A percentile compares a stretch with the other conserved stretches of the same genome.
Evolutionary conservation across 2,888 invertebrate genomes (phyloP).

Genomic region (Tetragnatha montana): DNA sequence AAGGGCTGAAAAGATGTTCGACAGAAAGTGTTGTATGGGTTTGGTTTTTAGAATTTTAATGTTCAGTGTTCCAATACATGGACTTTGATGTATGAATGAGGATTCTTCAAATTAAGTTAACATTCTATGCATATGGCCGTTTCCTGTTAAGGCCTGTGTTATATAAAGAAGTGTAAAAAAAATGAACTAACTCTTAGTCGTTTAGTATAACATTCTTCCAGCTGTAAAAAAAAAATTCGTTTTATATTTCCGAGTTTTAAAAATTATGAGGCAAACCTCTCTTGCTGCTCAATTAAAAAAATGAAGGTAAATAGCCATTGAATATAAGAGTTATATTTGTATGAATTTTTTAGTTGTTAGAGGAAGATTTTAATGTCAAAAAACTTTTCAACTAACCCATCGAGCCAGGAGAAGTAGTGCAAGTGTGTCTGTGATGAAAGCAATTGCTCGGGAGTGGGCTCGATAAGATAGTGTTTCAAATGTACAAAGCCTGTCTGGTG

Average conservation of each 20-base stretch:
- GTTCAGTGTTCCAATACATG: not conserved
- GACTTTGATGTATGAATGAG: not conserved
- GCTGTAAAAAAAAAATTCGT: not conserved
- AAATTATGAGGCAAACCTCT: not conserved
- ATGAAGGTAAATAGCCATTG: conserved; percentile 26
- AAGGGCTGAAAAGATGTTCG: conserved; percentile 31
- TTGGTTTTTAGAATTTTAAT: conserved; percentile 1
- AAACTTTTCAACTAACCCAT: conserved; percentile 14
- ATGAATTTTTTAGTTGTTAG: conserved; percentile 43
- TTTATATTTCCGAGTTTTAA: conserved; percentile 1
- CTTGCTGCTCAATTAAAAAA: conserved; percentile 34
- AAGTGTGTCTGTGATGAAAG: conserved; percentile 29
- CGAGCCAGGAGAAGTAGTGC: conserved; percentile 14
- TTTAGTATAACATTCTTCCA: conserved; percentile 7
- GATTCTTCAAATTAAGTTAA: not conserved
- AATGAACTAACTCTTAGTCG: conserved; percentile 3
- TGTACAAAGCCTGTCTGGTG: conserved; percentile 58
- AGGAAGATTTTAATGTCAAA: conserved; percentile 36
- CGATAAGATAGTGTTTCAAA: conserved; percentile 46
- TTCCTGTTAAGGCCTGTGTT: not conserved
- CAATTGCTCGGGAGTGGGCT: conserved; percentile 13
- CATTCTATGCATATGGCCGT: not conserved
- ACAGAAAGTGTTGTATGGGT: not conserved
- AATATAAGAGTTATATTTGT: conserved; percentile 49
- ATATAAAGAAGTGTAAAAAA: not conserved